A percentile compares a stretch with the other conserved stretches of the same genome.
phyloP scores from a whole-genome alignment of 2,888 invertebrate genomes.

The Globia sparganii region DNA sequence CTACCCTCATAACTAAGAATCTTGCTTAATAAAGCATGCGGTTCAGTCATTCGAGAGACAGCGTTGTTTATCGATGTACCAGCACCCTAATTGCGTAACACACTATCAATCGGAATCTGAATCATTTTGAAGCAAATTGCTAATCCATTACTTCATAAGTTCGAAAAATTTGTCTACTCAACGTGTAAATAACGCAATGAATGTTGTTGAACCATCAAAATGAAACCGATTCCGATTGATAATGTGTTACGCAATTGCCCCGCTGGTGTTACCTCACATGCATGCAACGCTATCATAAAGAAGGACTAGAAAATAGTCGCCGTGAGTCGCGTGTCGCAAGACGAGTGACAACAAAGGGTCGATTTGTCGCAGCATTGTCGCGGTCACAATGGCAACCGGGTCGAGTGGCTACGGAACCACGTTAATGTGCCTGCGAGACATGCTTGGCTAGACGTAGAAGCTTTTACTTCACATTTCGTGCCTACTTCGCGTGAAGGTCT shows the following conservation, averaged over 20 bases:
- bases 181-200: too few species aligned
- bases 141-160: too few species aligned
- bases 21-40: conserved; percentile 41
- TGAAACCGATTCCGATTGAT: too few species aligned
- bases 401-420: conserved; percentile 73
- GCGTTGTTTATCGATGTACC: conserved; percentile 34
- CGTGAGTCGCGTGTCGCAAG: conserved; percentile 70
- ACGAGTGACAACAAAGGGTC: conserved; percentile 82
- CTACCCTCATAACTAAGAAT: conserved; percentile 32
- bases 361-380: conserved; percentile 81
- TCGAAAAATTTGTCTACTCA: too few species aligned
- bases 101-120: too few species aligned
- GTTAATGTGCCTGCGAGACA: conserved; percentile 74
- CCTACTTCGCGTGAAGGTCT: conserved; percentile 22
- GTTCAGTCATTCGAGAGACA: conserved; percentile 41
- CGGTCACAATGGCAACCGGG: conserved; percentile 79
- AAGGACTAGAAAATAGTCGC: conserved; percentile 56
- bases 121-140: too few species aligned
- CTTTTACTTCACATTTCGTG: conserved; percentile 50
- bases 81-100: too few species aligned
- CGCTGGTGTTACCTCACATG: conserved; percentile 41
- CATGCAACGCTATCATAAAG: conserved; percentile 30
- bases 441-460: conserved; percentile 41
- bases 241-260: too few species aligned
- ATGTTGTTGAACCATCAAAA: too few species aligned